Conservation (phyloP, 2,113 vertebrate species). For the Solea solea region DNA sequence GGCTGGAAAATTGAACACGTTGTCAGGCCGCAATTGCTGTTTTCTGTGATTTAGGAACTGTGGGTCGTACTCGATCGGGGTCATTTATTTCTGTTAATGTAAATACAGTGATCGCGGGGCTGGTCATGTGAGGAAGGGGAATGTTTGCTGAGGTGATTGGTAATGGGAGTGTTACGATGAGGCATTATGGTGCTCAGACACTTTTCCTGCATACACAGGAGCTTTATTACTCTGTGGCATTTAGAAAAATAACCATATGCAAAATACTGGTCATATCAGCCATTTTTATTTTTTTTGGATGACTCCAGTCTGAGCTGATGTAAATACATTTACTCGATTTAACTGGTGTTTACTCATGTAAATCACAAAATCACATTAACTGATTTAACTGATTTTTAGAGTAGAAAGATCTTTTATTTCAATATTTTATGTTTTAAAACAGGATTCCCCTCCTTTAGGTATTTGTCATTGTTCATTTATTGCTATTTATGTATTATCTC, state of each 20-base stretch:
- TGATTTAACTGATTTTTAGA: too few relatives aligned
- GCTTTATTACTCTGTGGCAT: conserved; percentile 34
- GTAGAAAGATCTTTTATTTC: too few relatives aligned
- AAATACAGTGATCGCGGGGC: conserved; percentile 54
- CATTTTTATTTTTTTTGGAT: conserved; percentile 4
- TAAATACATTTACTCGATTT: too few relatives aligned
- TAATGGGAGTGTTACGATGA: conserved; percentile 44
- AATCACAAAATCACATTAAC: too few relatives aligned
- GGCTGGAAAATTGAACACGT: conserved; percentile 71
- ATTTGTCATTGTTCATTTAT: too few relatives aligned
- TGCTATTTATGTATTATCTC: too few relatives aligned
- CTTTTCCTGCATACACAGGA: conserved; percentile 4
- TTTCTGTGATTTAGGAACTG: conserved; percentile 63
- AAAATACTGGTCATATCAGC: conserved; percentile 19
- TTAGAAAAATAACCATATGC: conserved; percentile 19
- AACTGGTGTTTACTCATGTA: too few relatives aligned
- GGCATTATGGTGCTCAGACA: conserved; percentile 22
- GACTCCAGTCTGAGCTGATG: too few relatives aligned
- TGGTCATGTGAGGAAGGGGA: conserved; percentile 38
- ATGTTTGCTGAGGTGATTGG: conserved; percentile 52
- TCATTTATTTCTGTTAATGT: conserved; percentile 64
- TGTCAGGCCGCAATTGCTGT: conserved; percentile 53
- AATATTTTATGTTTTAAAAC: too few relatives aligned
- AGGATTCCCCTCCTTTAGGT: too few relatives aligned
- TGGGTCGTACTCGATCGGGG: conserved; percentile 45